Evolutionary conservation across 2,797 vertebrate genomes (phyloP), one percentile per base, ranked within the genome.

Genomic region (Zalophus californianus): DNA sequence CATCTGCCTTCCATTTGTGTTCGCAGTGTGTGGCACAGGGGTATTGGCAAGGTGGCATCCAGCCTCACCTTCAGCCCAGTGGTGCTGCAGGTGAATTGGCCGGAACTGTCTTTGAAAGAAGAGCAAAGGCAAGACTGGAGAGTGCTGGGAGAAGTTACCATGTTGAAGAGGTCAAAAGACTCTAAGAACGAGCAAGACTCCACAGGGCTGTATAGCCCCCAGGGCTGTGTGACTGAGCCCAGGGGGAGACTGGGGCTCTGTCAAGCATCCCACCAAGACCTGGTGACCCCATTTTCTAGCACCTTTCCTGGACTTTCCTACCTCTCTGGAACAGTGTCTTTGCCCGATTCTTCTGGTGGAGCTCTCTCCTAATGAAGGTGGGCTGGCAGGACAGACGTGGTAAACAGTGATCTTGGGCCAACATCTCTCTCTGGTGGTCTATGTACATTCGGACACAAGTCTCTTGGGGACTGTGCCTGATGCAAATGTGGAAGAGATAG

Each of bases 351-450:
- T 32, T 21, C 44, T 32, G 4, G 16, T 9, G n/a, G 15, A 41
- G 7, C 10, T 25, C 38, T 38, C 25, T 87, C 70, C 82, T 80
- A 18, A 25, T n/a, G 10, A 13, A 54, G 73, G 54, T 38, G 50
- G 64, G 0, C 52, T 66, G 82, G 89, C 60, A 13, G 38, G 2
- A 1, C 0, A 0, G 38, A 91, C 29, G 20, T 35, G 44, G 16
- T 12, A 1, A 35, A 21, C 50, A 29, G 21, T 56, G 91, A 70
- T 11, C 12, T 0, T 0, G 9, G 82, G 7, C 27, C 38, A 7
- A 0, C 18, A 27, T 25, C 32, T 29, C 44, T 72, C 9, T 48
- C 44, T 29, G 83, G 48, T 0, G 0, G 41, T 32, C 35, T 15
- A 5, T 21, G 70, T 56, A 14, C 32, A 1, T 83, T 73, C 25